phyloP scores from a whole-genome alignment of 1,140 invertebrate species.

The Eurosta solidaginis region DNA sequence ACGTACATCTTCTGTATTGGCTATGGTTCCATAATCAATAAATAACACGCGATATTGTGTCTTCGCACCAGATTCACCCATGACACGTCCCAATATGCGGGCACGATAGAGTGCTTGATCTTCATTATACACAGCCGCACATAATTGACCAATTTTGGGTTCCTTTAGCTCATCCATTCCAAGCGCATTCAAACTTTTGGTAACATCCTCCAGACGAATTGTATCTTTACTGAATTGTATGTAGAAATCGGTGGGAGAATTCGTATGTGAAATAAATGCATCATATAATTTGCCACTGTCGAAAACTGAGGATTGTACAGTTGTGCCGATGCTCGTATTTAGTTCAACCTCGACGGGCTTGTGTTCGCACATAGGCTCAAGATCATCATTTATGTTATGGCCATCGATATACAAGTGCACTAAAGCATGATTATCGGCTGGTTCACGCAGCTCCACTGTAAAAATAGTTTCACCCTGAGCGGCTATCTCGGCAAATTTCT shows the following conservation, averaged over 20 bases:
- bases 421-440: constrained; percentile 66
- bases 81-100: constrained; percentile 41
- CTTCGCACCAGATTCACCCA: neutral
- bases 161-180: constrained; percentile 34
- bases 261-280: constrained; percentile 47
- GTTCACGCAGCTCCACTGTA: constrained; percentile 66
- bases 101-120: constrained; percentile 46
- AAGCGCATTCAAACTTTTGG: constrained; percentile 39
- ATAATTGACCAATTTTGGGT: constrained; percentile 39
- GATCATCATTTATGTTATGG: constrained; percentile 66
- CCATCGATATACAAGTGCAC: constrained; percentile 68
- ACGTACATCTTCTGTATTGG: constrained; percentile 64
- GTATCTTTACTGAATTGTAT: constrained; percentile 44
- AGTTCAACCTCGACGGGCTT: constrained; percentile 38
- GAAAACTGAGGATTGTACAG: constrained; percentile 28
- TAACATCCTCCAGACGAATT: constrained; percentile 41
- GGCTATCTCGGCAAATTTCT: constrained; percentile 69
- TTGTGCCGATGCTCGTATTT: constrained; percentile 57
- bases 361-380: constrained; percentile 62
- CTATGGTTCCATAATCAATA: constrained; percentile 75
- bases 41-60: constrained; percentile 65
- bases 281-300: constrained; percentile 24
- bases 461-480: constrained; percentile 70
- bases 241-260: constrained; percentile 43
- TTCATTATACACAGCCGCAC: constrained; percentile 42